These are phyloP conservation scores for Uloborus diversus DNA, from an alignment of 1,140 invertebrate genomes.

Conservation along the genomic window DNA sequence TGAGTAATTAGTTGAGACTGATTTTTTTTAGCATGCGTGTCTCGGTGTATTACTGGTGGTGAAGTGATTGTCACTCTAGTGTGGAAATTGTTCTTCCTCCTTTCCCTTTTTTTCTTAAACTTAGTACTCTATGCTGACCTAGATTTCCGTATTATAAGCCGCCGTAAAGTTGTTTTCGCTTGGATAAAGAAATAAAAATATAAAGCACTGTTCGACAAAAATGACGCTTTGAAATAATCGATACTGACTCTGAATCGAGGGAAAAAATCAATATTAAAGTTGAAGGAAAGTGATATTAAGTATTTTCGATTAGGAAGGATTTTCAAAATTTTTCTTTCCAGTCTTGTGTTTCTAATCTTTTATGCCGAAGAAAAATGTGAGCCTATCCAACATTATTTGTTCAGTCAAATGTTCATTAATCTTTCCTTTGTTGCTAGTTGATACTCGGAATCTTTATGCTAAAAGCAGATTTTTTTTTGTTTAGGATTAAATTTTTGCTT, in stretches of 20 bases:
- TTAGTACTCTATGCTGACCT: too few relatives aligned
- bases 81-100: not conserved
- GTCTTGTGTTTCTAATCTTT: conserved; percentile 25
- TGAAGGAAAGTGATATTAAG: conserved; percentile 12
- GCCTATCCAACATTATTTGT: conserved; percentile 35
- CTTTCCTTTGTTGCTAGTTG: conserved; percentile 13
- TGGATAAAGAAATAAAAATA: not conserved
- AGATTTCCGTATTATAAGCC: too few relatives aligned
- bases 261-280: not conserved
- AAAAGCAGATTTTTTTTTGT: conserved; percentile 26
- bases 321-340: not conserved
- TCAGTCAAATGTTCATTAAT: conserved; percentile 48
- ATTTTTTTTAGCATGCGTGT: not conserved
- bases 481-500: conserved; percentile 39
- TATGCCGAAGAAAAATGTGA: conserved; percentile 35
- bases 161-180: too few relatives aligned
- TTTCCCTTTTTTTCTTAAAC: not conserved
- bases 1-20: conserved; percentile 13
- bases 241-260: not conserved
- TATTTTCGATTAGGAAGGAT: conserved; percentile 42
- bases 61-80: not conserved
- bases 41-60: not conserved
- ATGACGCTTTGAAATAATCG: not conserved
- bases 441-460: conserved; percentile 26
- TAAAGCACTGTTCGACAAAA: not conserved